Evolutionary conservation across 2,888 invertebrate species (phyloP).

Genomic region (Timema podura): DNA sequence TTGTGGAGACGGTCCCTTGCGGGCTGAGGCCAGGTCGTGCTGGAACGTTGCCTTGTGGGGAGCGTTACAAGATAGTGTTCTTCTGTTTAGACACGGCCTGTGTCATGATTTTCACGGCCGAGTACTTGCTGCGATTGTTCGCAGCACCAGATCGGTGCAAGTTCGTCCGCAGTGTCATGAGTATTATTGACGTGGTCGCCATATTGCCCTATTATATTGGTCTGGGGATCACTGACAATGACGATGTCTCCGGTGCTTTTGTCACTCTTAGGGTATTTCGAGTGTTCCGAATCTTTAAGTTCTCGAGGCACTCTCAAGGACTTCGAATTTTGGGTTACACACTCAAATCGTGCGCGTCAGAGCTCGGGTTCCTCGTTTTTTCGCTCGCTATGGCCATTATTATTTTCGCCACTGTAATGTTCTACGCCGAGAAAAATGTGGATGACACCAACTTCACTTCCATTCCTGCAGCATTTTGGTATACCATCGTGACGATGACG

Average conservation of each 20-base stretch:
- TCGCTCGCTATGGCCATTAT: constrained; percentile 99
- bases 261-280: constrained; percentile 98
- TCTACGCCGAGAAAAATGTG: constrained; percentile 99
- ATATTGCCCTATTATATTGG: constrained; percentile 99
- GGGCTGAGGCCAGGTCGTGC: constrained; percentile 83
- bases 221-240: constrained; percentile 94
- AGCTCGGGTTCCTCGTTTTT: constrained; percentile 98
- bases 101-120: constrained; percentile 99
- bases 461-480: constrained; percentile 99
- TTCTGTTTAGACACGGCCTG: constrained; percentile 99
- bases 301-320: constrained; percentile 98
- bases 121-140: constrained; percentile 91
- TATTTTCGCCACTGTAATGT: constrained; percentile 99
- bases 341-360: constrained; percentile 97
- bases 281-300: constrained; percentile 99
- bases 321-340: constrained; percentile 98
- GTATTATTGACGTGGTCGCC: constrained; percentile 98
- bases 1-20: constrained; percentile 95
- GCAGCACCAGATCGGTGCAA: constrained; percentile 98
- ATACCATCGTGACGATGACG: constrained; percentile 99
- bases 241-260: constrained; percentile 98
- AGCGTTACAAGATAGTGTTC: constrained; percentile 95
- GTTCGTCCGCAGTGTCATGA: constrained; percentile 98
- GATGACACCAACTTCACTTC: constrained; percentile 96
- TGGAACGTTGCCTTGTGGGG: constrained; percentile 91